Percentiles rank a stretch among this genome's conserved stretches.
Conservation (phyloP, 2,888 invertebrate species). For the Harpalus rubripes region DNA sequence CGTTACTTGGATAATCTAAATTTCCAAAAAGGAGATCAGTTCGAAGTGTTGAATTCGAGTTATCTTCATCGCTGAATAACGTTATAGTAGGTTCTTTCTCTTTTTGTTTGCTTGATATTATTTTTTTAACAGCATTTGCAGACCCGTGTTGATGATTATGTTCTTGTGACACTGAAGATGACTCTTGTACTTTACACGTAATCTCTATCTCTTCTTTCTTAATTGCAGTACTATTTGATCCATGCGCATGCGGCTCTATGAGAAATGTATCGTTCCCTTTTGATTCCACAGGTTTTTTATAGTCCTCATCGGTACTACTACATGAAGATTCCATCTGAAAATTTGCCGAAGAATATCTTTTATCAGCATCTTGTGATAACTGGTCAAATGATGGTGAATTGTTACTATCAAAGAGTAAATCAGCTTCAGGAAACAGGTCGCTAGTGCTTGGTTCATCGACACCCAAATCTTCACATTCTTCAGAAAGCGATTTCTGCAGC, state of each 20-base stretch:
- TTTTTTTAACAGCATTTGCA: conserved; percentile 68
- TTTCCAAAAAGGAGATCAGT: conserved; percentile 76
- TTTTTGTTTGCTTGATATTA: conserved; percentile 69
- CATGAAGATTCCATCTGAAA: conserved; percentile 60
- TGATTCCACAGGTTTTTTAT: conserved; percentile 14
- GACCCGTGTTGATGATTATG: conserved; percentile 72
- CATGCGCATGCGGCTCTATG: conserved; percentile 58
- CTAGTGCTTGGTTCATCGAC: conserved; percentile 90
- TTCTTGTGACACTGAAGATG: conserved; percentile 29
- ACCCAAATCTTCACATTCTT: conserved; percentile 89
- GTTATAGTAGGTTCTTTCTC: conserved; percentile 72
- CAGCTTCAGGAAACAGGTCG: conserved; percentile 88
- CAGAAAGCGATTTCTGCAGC: conserved; percentile 86
- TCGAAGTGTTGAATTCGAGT: conserved; percentile 74
- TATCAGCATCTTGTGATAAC: conserved; percentile 76
- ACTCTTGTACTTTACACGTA: conserved; percentile 70
- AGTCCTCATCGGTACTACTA: conserved; percentile 58
- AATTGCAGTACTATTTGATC: conserved; percentile 47
- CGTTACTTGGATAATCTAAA: conserved; percentile 74
- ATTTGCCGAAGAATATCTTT: conserved; percentile 47
- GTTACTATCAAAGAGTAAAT: conserved; percentile 85
- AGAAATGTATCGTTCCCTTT: conserved; percentile 46
- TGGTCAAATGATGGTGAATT: conserved; percentile 85
- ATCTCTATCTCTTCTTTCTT: conserved; percentile 40
- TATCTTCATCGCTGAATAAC: conserved; percentile 75